Evolutionary conservation across 2,888 invertebrate species (phyloP), one percentile per base, ranked within the genome.

Genomic region (Ormyrus pomaceus): DNA sequence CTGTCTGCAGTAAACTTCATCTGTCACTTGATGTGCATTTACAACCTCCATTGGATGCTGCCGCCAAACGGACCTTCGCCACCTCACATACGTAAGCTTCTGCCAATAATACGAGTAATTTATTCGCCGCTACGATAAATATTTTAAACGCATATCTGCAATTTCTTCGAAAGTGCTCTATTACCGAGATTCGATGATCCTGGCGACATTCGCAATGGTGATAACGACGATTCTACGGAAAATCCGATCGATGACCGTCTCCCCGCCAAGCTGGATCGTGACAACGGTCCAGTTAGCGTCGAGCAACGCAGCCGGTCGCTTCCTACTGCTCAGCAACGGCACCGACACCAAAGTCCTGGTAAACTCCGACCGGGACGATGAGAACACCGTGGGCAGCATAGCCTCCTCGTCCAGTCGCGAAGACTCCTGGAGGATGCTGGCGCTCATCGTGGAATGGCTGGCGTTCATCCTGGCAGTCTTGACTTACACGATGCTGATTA

Each of bases 1-100:
- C 85, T 95, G 58, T 91, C 92, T 62, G 92, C 92, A 83, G 91
- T 94, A 64, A 94, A 93, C 86, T 91, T 95, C n/a, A 91, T 94
- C 62, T 92, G 92, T 11, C 94, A 95, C 86, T 92, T 94, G 78
- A 87, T 92, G 46, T 93, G 93, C 85, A 88, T 94, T 0, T 92
- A 93, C 65, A 93, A 93, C 87, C 89, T 95, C 13, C 92, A 93
- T 13, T 93, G 93, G 90, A 90, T 92, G 77, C 89, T 95, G 55
- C 94, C 95, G 3, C 91, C 92, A 80, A 93, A 93, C 86, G 94
- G 94, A 76, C 89, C 91, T 0, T 92, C 92, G 13, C 91, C 93
- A 50, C 95, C 95, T 1, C 92, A 93, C 76, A 91, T 94, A 84
- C 82, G 93, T 93, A 89, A 90, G 90, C 61, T 55, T 34, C 5